Conservation (phyloP, 2,888 invertebrate species). For the Mesorhabditis sp. region DNA sequence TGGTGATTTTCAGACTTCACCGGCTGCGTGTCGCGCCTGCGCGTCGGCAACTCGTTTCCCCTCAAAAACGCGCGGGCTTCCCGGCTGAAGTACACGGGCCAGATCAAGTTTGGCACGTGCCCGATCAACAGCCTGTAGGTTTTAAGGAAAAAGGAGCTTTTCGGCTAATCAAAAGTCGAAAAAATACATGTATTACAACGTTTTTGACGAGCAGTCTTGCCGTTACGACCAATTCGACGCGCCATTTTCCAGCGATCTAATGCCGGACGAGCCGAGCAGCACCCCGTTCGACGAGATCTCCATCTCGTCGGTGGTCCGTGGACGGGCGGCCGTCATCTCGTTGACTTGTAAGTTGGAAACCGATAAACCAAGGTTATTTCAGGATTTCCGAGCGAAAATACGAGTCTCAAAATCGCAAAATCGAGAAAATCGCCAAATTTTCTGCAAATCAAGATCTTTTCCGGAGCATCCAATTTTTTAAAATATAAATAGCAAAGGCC, state of each 20-base stretch:
- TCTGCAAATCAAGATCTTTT: too few species aligned
- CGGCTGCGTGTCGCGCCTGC: conserved; percentile 52
- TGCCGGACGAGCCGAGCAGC: conserved; percentile 6
- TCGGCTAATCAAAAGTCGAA: not conserved
- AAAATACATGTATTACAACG: too few species aligned
- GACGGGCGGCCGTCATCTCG: conserved; percentile 13
- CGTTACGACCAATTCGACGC: not conserved
- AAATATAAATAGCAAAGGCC: too few species aligned
- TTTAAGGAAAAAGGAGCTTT: not conserved
- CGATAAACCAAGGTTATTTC: not conserved
- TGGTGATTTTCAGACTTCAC: conserved; percentile 39
- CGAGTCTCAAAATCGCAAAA: too few species aligned
- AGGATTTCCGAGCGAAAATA: too few species aligned
- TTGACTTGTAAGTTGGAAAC: conserved; percentile 17
- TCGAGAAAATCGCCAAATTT: too few species aligned
- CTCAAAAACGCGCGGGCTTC: conserved; percentile 48
- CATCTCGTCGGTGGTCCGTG: conserved; percentile 11
- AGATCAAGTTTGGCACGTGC: conserved; percentile 49
- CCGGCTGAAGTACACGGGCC: conserved; percentile 42
- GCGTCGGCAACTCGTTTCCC: conserved; percentile 51
- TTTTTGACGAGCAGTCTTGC: too few species aligned
- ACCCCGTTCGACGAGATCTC: conserved; percentile 5
- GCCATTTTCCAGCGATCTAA: not conserved
- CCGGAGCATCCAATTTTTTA: too few species aligned
- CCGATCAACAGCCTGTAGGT: conserved; percentile 42